A percentile compares a stretch with the other conserved stretches of the same genome.
phyloP scores from a whole-genome alignment of 1,140 invertebrate genomes.

The Palaemon carinicauda region DNA sequence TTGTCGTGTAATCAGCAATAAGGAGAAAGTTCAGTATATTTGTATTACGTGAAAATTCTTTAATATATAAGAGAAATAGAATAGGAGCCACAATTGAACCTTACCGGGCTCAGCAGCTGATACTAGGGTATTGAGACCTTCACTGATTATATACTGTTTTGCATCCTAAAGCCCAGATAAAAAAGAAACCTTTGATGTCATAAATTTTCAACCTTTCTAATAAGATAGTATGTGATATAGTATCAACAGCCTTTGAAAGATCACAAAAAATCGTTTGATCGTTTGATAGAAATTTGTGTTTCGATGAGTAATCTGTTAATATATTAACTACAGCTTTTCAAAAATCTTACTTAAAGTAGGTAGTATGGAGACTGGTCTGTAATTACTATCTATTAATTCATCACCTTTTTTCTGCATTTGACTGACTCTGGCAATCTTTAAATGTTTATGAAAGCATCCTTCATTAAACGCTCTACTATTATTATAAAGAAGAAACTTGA shows the following conservation, averaged over 20 bases:
- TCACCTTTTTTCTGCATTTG: constrained; percentile 5
- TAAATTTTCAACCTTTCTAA: too few species aligned
- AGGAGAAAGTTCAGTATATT: too few species aligned
- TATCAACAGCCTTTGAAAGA: too few species aligned
- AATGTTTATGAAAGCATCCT: neutral
- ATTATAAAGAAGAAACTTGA: neutral
- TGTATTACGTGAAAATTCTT: too few species aligned
- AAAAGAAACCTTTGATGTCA: too few species aligned
- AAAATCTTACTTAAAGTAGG: neutral
- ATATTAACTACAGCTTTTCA: neutral
- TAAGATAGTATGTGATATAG: too few species aligned
- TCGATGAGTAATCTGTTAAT: neutral
- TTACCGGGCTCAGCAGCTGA: neutral
- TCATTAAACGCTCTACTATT: neutral
- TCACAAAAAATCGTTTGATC: neutral
- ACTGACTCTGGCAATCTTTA: neutral
- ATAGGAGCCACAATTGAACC: neutral
- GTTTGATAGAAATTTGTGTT: neutral
- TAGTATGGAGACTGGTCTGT: neutral
- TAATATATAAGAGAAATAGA: constrained; percentile 10
- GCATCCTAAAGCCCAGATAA: too few species aligned
- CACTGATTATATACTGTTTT: neutral
- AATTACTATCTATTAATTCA: neutral
- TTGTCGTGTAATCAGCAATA: too few species aligned
- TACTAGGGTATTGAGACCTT: neutral